These are phyloP conservation scores for Maniola hyperantus DNA, from an alignment of 2,888 invertebrate species.

Conservation along the genomic window DNA sequence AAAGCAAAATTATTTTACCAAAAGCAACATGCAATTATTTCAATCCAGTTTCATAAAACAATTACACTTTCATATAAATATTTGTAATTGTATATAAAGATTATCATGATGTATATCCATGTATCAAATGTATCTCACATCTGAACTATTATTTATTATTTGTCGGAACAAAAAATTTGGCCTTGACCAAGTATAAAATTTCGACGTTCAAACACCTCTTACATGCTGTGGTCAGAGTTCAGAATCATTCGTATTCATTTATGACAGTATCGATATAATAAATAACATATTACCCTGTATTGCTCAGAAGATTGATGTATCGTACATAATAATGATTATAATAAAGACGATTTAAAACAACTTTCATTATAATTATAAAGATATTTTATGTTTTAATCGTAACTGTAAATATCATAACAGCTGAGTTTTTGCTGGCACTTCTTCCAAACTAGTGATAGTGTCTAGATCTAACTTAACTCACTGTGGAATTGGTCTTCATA, in stretches of 20 bases:
- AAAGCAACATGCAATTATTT: neutral
- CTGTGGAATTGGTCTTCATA: neutral
- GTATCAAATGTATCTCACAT: constrained; percentile 4
- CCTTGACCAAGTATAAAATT: constrained; percentile 62
- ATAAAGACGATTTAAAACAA: constrained; percentile 1
- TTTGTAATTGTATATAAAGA: neutral
- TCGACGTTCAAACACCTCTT: constrained; percentile 38
- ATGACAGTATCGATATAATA: constrained; percentile 51
- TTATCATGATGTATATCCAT: neutral
- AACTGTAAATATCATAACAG: neutral
- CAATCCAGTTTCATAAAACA: no score
- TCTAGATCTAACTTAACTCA: neutral
- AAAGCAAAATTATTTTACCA: no score
- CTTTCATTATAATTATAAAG: neutral
- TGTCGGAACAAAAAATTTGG: constrained; percentile 27
- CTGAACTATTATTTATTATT: neutral
- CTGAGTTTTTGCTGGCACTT: neutral
- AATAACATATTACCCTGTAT: constrained; percentile 22
- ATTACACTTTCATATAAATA: no score
- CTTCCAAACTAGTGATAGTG: neutral
- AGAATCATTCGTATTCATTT: constrained; percentile 64
- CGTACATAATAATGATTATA: constrained; percentile 11
- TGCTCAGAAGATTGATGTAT: constrained; percentile 1
- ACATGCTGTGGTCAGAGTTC: constrained; percentile 59
- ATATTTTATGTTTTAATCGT: neutral